phyloP scores from a whole-genome alignment of 1,140 invertebrate species.

The Lutraria rhynchaena region DNA sequence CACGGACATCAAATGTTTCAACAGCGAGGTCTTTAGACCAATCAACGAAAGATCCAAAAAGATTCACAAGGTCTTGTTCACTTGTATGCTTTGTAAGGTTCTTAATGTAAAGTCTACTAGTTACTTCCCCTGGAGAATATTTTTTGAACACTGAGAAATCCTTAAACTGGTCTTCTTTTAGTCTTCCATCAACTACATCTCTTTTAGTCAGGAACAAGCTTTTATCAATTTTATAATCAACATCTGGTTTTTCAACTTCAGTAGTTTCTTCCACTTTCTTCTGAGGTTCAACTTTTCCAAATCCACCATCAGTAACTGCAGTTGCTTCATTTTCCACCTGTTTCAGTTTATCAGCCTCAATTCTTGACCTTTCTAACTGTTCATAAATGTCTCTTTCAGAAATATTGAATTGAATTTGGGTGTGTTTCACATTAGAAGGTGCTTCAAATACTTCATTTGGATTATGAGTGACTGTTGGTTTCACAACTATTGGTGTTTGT shows the following conservation, averaged over 20 bases:
- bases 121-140: constrained; percentile 91
- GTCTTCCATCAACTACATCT: constrained; percentile 52
- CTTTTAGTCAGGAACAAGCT: constrained; percentile 47
- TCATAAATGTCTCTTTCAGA: constrained; percentile 23
- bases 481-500: constrained; percentile 16
- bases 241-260: constrained; percentile 56
- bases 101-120: constrained; percentile 93
- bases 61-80: constrained; percentile 89
- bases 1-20: constrained; percentile 89
- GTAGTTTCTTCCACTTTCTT: constrained; percentile 56
- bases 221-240: constrained; percentile 60
- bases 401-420: constrained; percentile 28
- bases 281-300: constrained; percentile 70
- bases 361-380: background rate
- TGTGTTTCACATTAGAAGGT: constrained; percentile 76
- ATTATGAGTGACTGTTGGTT: constrained; percentile 19
- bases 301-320: constrained; percentile 54
- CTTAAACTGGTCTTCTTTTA: constrained; percentile 86
- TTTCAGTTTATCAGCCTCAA: background rate
- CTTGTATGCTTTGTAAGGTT: constrained; percentile 93
- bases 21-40: constrained; percentile 83
- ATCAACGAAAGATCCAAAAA: constrained; percentile 89
- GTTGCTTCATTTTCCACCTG: background rate
- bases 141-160: constrained; percentile 92
- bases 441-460: constrained; percentile 75